Conservation (phyloP, 2,888 invertebrate genomes). For the Antheraea assamensis region DNA sequence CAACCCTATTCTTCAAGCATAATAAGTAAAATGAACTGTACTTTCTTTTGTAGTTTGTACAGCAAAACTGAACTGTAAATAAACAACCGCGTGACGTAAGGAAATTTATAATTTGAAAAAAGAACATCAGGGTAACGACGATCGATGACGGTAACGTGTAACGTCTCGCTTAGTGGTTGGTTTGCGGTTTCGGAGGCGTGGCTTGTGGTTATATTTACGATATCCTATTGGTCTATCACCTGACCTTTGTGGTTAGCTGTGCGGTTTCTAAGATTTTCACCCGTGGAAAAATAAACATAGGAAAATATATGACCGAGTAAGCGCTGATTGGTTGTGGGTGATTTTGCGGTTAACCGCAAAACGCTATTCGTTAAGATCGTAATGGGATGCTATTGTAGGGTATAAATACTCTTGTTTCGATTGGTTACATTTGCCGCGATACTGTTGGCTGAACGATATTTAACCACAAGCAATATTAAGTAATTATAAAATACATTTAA, state of each 20-base stretch:
- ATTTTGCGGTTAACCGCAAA: slow-evolving; percentile 79
- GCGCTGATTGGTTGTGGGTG: slow-evolving; percentile 71
- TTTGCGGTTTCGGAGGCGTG: slow-evolving; percentile 86
- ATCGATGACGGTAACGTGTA: slow-evolving; percentile 72
- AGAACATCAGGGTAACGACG: slow-evolving; percentile 51
- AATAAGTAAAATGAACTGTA: neutral
- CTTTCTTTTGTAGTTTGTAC: neutral
- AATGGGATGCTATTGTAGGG: slow-evolving; percentile 64
- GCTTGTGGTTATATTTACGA: slow-evolving; percentile 83
- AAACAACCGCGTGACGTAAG: neutral
- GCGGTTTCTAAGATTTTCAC: slow-evolving; percentile 84
- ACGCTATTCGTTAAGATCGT: slow-evolving; percentile 79
- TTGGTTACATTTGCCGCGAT: slow-evolving; percentile 14
- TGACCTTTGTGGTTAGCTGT: slow-evolving; percentile 82
- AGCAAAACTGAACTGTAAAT: neutral
- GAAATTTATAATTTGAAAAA: slow-evolving; percentile 54
- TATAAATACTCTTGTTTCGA: slow-evolving; percentile 15
- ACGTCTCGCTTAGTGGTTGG: slow-evolving; percentile 82
- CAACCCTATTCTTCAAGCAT: neutral
- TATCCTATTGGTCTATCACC: slow-evolving; percentile 82
- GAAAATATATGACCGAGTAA: slow-evolving; percentile 66
- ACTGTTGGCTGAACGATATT: neutral
- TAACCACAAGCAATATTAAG: neutral
- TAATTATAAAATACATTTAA: neutral
- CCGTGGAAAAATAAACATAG: slow-evolving; percentile 78